A percentile compares a stretch with the other conserved stretches of the same genome.
Conservation (phyloP, 2,888 invertebrate species). For the Eupithecia insigniata region DNA sequence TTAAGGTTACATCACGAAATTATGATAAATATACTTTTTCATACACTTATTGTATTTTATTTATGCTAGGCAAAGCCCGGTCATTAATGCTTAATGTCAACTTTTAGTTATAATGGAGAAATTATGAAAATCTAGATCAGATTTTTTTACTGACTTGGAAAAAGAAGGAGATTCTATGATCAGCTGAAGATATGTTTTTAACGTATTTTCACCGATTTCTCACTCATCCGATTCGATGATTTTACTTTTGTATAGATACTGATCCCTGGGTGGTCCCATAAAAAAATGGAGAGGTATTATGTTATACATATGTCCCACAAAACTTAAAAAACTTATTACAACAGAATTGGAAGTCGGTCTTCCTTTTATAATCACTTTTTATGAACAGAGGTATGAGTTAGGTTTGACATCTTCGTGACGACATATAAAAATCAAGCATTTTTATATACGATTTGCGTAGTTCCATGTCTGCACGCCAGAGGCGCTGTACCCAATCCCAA, state of each 20-base stretch:
- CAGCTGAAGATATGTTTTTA: not conserved
- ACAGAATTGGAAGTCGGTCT: no score
- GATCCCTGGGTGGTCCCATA: not conserved
- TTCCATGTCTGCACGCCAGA: not conserved
- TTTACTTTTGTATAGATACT: not conserved
- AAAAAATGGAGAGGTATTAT: not conserved
- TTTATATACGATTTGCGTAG: not conserved
- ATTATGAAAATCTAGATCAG: not conserved
- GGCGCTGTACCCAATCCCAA: no score
- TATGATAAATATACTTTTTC: constrained; percentile 1
- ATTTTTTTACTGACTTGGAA: not conserved
- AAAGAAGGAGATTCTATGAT: not conserved
- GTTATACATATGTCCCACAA: not conserved
- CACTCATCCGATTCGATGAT: not conserved
- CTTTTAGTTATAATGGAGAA: not conserved
- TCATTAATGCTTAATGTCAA: not conserved
- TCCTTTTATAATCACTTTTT: no score
- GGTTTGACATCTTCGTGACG: not conserved
- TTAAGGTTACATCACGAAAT: not conserved
- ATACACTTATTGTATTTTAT: not conserved
- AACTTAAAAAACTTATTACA: no score
- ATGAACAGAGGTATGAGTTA: no score
- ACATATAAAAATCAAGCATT: no score
- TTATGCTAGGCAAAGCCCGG: not conserved
- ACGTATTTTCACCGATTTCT: not conserved